These are phyloP conservation scores for Abramis brama DNA, from an alignment of 2,113 vertebrate genomes.

Conservation along the genomic window DNA sequence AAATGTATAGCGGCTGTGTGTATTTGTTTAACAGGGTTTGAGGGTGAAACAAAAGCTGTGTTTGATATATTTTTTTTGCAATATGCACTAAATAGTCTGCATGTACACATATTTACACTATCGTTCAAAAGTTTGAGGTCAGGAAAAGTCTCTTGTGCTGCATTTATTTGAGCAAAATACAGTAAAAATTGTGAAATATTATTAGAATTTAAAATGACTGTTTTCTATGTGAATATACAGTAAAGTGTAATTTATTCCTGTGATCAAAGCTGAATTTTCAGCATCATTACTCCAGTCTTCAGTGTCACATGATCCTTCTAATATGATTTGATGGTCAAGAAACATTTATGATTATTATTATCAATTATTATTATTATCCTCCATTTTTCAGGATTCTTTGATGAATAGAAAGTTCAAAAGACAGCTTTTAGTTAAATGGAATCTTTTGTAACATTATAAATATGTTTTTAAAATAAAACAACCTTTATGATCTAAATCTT, in stretches of 20 bases:
- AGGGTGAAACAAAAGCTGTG: not conserved
- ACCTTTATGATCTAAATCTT: not conserved
- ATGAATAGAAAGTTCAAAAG: not conserved
- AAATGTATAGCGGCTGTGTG: not conserved
- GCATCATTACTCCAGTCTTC: not conserved
- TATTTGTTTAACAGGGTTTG: conserved; percentile 3
- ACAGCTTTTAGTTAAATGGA: not conserved
- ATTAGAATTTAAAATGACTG: not conserved
- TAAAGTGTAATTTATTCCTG: not conserved
- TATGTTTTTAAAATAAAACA: not conserved
- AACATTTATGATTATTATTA: not conserved
- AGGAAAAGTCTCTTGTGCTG: not conserved
- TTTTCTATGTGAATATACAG: not conserved
- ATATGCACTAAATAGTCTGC: not conserved
- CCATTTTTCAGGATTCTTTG: not conserved
- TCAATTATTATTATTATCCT: no score
- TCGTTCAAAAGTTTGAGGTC: not conserved
- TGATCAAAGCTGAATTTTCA: not conserved
- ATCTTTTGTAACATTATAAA: not conserved
- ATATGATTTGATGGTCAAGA: not conserved
- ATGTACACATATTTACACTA: not conserved
- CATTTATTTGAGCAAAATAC: not conserved
- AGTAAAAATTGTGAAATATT: not conserved
- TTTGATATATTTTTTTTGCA: not conserved
- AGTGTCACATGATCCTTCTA: not conserved